Percentiles rank a stretch among this genome's conserved stretches.
Conservation (phyloP, 2,797 vertebrate genomes). For the Bovichtus variegatus region DNA sequence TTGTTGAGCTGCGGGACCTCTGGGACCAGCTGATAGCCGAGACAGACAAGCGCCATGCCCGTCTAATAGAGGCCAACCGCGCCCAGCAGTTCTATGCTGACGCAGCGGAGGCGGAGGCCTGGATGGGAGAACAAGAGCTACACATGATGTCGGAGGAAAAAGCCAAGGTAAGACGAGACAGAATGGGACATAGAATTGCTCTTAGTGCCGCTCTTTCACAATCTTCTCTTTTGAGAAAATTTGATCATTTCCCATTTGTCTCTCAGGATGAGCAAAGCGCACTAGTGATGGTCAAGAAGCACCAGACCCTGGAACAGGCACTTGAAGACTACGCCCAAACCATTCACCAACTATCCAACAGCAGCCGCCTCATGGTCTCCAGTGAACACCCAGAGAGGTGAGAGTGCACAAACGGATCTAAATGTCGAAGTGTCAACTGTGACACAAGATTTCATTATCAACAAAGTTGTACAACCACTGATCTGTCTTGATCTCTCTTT, state of each 20-base stretch:
- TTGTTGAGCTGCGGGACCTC: slow-evolving; percentile 86
- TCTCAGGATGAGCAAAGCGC: slow-evolving; percentile 92
- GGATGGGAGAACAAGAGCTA: slow-evolving; percentile 98
- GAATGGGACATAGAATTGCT: not conserved
- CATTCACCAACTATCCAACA: slow-evolving; percentile 91
- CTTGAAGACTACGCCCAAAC: slow-evolving; percentile 93
- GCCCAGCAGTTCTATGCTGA: slow-evolving; percentile 96
- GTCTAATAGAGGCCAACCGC: slow-evolving; percentile 88
- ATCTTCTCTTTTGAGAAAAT: not conserved
- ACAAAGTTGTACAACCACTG: not conserved
- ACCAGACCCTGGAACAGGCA: slow-evolving; percentile 92
- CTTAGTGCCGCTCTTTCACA: not conserved
- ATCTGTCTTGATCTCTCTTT: not conserved
- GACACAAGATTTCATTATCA: not conserved
- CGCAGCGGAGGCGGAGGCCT: slow-evolving; percentile 92
- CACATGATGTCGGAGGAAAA: slow-evolving; percentile 98
- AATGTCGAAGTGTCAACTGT: not conserved
- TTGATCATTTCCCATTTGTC: slow-evolving; percentile 5
- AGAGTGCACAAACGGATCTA: slow-evolving; percentile 12
- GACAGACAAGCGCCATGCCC: slow-evolving; percentile 87
- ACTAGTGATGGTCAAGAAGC: slow-evolving; percentile 94
- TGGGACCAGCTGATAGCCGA: slow-evolving; percentile 90
- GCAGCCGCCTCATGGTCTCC: slow-evolving; percentile 93
- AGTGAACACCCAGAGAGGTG: slow-evolving; percentile 93
- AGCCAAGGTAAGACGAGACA: slow-evolving; percentile 87